Evolutionary conservation across 2,888 invertebrate species (phyloP).

Genomic region (Xanthorhoe designata): DNA sequence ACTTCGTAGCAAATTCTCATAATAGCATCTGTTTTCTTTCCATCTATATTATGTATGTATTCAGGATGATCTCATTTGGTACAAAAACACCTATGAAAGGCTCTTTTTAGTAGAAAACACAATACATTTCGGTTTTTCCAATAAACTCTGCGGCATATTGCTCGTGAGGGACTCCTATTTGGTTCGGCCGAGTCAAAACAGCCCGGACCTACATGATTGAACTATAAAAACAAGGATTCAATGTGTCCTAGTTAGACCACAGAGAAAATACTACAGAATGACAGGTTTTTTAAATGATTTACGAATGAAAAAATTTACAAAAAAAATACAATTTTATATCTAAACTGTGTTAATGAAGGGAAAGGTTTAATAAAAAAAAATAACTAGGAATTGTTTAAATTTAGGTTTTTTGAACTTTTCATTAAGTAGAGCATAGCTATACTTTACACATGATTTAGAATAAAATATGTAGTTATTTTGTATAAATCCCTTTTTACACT

Average conservation of each 20-base stretch:
- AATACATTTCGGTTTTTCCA: constrained; percentile 11
- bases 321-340: too few relatives aligned
- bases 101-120: constrained; percentile 5
- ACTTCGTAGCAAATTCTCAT: neutral
- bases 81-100: constrained; percentile 9
- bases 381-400: too few relatives aligned
- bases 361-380: too few relatives aligned
- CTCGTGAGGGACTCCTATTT: constrained; percentile 17
- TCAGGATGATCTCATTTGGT: neutral
- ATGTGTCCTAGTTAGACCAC: constrained; percentile 12
- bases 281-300: neutral
- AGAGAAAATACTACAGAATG: constrained; percentile 10
- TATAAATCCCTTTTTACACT: too few relatives aligned
- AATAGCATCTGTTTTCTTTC: neutral
- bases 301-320: too few relatives aligned
- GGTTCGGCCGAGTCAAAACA: constrained; percentile 19
- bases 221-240: constrained; percentile 28
- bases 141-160: constrained; percentile 15
- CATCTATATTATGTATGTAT: neutral
- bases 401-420: too few relatives aligned
- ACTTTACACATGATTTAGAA: too few relatives aligned
- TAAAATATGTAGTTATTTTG: too few relatives aligned
- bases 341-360: too few relatives aligned
- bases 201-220: constrained; percentile 29
- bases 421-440: too few relatives aligned